Evolutionary conservation across 2,888 invertebrate genomes (phyloP).

Genomic region (Hermaeophaga mercurialis): DNA sequence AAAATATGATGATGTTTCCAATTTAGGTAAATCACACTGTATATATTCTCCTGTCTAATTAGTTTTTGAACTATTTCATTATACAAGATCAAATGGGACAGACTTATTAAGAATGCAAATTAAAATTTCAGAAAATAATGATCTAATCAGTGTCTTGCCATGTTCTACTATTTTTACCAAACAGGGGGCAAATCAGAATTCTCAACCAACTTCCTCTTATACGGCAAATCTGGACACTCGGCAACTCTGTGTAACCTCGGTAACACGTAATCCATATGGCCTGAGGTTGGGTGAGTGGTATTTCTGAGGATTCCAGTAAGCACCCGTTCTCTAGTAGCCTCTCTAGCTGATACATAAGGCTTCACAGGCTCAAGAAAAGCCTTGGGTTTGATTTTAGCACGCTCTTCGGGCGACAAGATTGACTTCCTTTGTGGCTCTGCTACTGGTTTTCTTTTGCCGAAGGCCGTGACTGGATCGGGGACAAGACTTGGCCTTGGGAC

Average conservation of each 20-base stretch:
- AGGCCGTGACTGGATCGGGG: constrained; percentile 83
- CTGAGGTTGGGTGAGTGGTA: constrained; percentile 60
- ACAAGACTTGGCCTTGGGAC: constrained; percentile 86
- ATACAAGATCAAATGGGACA: no score
- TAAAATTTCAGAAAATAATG: no score
- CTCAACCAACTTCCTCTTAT: constrained; percentile 60
- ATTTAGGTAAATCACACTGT: no score
- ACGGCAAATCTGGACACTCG: constrained; percentile 57
- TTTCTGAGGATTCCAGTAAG: constrained; percentile 64
- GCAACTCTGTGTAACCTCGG: constrained; percentile 65
- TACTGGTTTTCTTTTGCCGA: constrained; percentile 67
- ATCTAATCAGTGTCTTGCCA: background rate
- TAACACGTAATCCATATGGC: constrained; percentile 68
- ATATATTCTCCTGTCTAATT: no score
- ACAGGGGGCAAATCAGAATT: constrained; percentile 54
- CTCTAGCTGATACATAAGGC: constrained; percentile 72
- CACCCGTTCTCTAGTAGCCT: constrained; percentile 68
- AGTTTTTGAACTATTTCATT: no score
- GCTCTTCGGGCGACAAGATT: constrained; percentile 63
- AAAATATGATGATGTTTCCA: no score
- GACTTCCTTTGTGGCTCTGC: constrained; percentile 49
- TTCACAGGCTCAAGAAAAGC: constrained; percentile 66
- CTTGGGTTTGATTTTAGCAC: constrained; percentile 68
- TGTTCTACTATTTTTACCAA: constrained; percentile 37
- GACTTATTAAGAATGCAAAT: no score